These are phyloP conservation scores for Machimus rusticus DNA, from an alignment of 2,888 invertebrate genomes.

Conservation along the genomic window DNA sequence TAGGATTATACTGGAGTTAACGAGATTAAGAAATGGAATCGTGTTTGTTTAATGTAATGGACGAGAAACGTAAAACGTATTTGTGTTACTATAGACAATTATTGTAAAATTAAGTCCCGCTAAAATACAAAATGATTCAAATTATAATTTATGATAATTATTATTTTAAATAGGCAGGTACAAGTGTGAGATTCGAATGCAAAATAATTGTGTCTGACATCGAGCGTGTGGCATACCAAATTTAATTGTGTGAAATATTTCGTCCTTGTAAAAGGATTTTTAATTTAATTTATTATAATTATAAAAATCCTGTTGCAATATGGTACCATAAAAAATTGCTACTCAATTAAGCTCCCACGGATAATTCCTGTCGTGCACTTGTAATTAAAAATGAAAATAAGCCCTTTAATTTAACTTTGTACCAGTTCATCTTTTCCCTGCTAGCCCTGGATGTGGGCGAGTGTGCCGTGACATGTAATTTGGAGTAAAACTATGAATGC, in stretches of 20 bases:
- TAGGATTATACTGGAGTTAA: background rate
- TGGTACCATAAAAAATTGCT: background rate
- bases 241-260: background rate
- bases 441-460: background rate
- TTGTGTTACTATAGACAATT: background rate
- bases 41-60: background rate
- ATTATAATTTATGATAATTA: no score
- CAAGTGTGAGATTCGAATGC: no score
- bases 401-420: background rate
- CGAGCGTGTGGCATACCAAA: background rate
- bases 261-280: background rate
- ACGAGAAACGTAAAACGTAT: background rate
- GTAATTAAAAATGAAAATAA: background rate
- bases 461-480: background rate
- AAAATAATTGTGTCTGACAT: no score
- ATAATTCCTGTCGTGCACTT: background rate
- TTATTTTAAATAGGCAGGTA: no score
- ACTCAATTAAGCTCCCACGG: background rate
- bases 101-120: no score
- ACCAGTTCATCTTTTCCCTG: background rate
- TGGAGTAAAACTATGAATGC: background rate
- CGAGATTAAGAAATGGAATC: background rate
- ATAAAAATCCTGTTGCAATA: background rate
- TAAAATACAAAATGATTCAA: no score
- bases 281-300: background rate